These are phyloP conservation scores for Diplazon laetatorius DNA, from an alignment of 2,888 invertebrate genomes.

Conservation along the genomic window DNA sequence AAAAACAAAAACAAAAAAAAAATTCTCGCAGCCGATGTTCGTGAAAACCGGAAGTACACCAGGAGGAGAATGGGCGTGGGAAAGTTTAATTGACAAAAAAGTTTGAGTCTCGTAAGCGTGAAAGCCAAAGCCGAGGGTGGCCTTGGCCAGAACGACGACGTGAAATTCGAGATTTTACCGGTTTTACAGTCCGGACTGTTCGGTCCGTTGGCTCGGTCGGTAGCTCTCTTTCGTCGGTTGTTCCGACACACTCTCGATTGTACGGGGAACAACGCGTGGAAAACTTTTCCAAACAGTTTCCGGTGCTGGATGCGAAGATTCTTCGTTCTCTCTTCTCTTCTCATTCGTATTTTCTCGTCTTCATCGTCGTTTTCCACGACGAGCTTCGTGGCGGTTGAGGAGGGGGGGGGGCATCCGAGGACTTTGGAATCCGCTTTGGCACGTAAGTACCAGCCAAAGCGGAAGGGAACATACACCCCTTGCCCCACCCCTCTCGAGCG, in stretches of 20 bases:
- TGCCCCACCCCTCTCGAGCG: constrained; percentile 28
- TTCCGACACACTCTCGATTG: constrained; percentile 14
- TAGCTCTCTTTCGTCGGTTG: background rate
- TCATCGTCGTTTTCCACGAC: constrained; percentile 21
- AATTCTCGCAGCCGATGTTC: constrained; percentile 15
- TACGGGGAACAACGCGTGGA: background rate
- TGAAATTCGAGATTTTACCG: constrained; percentile 18
- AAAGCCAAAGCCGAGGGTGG: constrained; percentile 30
- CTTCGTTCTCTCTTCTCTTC: too few relatives aligned
- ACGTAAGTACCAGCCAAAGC: constrained; percentile 38
- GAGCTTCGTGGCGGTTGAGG: constrained; percentile 2
- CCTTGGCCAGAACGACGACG: constrained; percentile 9
- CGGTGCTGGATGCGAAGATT: background rate
- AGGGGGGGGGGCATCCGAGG: too few relatives aligned
- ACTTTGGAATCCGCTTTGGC: constrained; percentile 46
- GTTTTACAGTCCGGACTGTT: background rate
- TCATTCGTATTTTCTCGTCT: background rate
- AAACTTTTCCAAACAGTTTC: constrained; percentile 16
- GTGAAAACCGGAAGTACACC: background rate
- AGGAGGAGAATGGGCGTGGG: constrained; percentile 1
- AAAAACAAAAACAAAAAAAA: constrained; percentile 18
- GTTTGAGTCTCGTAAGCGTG: constrained; percentile 33
- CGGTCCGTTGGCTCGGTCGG: background rate
- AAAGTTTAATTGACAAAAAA: constrained; percentile 58
- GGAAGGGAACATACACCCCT: constrained; percentile 16